Evolutionary conservation across 1,140 invertebrate species (phyloP).

Genomic region (Pantala flavescens): DNA sequence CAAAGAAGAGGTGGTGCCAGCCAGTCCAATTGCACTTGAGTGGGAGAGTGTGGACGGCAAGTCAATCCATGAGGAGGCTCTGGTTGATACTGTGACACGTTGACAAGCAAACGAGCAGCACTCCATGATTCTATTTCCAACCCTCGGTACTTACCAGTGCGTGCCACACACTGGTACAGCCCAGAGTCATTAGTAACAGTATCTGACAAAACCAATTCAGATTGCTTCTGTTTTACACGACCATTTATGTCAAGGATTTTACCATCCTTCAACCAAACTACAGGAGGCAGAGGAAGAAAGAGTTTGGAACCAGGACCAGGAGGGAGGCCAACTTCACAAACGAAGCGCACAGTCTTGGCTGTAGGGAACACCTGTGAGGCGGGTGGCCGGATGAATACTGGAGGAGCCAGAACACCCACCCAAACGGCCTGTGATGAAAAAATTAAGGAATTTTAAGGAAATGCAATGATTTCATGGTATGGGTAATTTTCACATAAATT

Average conservation of each 20-base stretch:
- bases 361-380: slow-evolving; percentile 45
- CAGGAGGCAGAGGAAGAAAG: slow-evolving; percentile 12
- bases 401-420: slow-evolving; percentile 46
- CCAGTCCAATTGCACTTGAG: slow-evolving; percentile 47
- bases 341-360: slow-evolving; percentile 55
- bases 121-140: slow-evolving; percentile 41
- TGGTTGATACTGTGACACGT: slow-evolving; percentile 41
- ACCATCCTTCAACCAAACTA: slow-evolving; percentile 60
- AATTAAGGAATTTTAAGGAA: too few species aligned
- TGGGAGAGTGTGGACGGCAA: slow-evolving; percentile 42
- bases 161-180: slow-evolving; percentile 64
- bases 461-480: too few species aligned
- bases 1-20: slow-evolving; percentile 30
- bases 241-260: slow-evolving; percentile 44
- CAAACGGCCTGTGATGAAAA: background rate
- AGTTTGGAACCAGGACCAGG: slow-evolving; percentile 46
- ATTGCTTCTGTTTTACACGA: slow-evolving; percentile 41
- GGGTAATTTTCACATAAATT: too few species aligned
- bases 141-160: slow-evolving; percentile 20
- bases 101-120: slow-evolving; percentile 43
- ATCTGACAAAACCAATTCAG: slow-evolving; percentile 50
- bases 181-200: slow-evolving; percentile 56
- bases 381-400: slow-evolving; percentile 46
- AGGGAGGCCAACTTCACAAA: slow-evolving; percentile 53
- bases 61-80: slow-evolving; percentile 44